These are phyloP conservation scores for Typhlichthys subterraneus DNA, from an alignment of 2,797 vertebrate species.

Conservation along the genomic window DNA sequence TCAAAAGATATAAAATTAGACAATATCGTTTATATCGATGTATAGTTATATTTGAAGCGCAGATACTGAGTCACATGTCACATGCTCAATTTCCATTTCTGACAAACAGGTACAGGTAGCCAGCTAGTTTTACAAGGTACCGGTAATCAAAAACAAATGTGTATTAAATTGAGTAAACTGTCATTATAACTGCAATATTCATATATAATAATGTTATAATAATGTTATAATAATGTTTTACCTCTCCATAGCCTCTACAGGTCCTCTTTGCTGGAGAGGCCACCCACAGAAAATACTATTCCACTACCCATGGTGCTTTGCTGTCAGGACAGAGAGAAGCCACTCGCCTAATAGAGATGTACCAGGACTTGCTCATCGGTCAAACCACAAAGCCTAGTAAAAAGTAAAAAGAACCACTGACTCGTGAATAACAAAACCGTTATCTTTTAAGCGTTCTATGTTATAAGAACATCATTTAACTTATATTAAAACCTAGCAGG, in stretches of 20 bases:
- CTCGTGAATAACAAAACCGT: slow-evolving; percentile 76
- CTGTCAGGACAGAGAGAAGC: slow-evolving; percentile 98
- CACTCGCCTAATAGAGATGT: slow-evolving; percentile 90
- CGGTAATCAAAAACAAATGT: too few species aligned
- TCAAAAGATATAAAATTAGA: too few species aligned
- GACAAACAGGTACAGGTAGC: too few species aligned
- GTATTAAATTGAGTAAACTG: too few species aligned
- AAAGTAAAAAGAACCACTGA: slow-evolving; percentile 77
- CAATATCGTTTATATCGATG: too few species aligned
- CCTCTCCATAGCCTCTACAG: slow-evolving; percentile 87
- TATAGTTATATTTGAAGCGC: too few species aligned
- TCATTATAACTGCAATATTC: too few species aligned
- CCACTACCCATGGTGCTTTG: slow-evolving; percentile 99
- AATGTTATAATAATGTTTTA: background rate
- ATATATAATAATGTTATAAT: too few species aligned
- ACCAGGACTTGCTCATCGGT: slow-evolving; percentile 90
- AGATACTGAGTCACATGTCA: too few species aligned
- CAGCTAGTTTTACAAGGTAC: too few species aligned
- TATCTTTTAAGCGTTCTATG: slow-evolving; percentile 68
- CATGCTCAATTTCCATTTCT: too few species aligned
- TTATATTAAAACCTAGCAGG: slow-evolving; percentile 59
- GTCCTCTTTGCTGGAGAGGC: slow-evolving; percentile 98
- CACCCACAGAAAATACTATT: slow-evolving; percentile 99
- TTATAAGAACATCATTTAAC: slow-evolving; percentile 57
- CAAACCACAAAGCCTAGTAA: slow-evolving; percentile 80